A percentile compares a stretch with the other conserved stretches of the same genome.
Evolutionary conservation across 2,888 invertebrate species (phyloP).

Genomic region (Agrochola circellaris): DNA sequence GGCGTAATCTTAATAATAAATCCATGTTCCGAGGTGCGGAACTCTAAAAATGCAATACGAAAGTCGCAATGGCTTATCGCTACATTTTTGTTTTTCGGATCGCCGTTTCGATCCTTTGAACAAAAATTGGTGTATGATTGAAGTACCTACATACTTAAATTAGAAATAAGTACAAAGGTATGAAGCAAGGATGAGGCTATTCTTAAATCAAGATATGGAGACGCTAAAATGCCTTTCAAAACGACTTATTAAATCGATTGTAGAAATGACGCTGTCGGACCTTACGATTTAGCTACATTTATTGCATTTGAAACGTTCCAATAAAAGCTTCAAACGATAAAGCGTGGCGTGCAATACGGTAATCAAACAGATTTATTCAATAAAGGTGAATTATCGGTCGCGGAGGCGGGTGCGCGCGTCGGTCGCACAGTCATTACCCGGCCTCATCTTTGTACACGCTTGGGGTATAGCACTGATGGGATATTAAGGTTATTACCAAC

Average conservation of each 20-base stretch:
- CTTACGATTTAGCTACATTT: slow-evolving; percentile 7
- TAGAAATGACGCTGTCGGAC: slow-evolving; percentile 10
- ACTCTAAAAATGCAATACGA: background rate
- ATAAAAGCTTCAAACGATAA: slow-evolving; percentile 52
- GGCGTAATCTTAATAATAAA: background rate
- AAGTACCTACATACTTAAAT: slow-evolving; percentile 1
- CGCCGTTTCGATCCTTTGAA: background rate
- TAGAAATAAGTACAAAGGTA: background rate
- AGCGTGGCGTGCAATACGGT: slow-evolving; percentile 57
- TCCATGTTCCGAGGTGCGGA: background rate
- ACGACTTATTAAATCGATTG: background rate
- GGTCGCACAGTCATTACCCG: slow-evolving; percentile 83
- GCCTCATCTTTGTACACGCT: slow-evolving; percentile 87
- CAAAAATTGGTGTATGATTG: background rate
- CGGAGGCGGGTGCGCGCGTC: slow-evolving; percentile 73
- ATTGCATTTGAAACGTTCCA: slow-evolving; percentile 39
- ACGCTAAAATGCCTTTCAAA: background rate
- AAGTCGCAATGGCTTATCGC: background rate
- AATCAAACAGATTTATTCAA: slow-evolving; percentile 77
- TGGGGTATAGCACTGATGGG: slow-evolving; percentile 85
- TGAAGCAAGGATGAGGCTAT: no score
- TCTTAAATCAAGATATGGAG: background rate
- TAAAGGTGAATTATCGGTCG: slow-evolving; percentile 78
- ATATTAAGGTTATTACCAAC: slow-evolving; percentile 89
- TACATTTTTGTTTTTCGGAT: background rate